phyloP scores from a whole-genome alignment of 1,140 invertebrate genomes.

The Ceratosolen fusciceps region DNA sequence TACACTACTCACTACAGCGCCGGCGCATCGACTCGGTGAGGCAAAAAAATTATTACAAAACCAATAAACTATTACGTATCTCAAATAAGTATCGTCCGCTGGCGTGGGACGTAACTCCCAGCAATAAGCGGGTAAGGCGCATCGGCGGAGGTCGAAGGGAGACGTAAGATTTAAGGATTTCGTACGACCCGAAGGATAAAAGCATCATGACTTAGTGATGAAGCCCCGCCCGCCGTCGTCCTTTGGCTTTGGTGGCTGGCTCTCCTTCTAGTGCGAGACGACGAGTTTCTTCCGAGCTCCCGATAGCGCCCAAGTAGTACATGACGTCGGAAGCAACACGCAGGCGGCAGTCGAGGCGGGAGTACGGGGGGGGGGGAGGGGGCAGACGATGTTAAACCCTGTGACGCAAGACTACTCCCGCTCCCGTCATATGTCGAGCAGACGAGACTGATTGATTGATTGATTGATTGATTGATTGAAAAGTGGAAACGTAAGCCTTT shows the following conservation, averaged over 20 bases:
- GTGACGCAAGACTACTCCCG: background rate
- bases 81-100: no score
- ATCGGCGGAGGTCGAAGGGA: background rate
- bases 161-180: constrained; percentile 54
- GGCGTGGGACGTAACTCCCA: no score
- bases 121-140: constrained; percentile 13
- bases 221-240: constrained; percentile 58
- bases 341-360: background rate
- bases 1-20: background rate
- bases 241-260: constrained; percentile 48
- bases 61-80: no score
- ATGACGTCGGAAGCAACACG: constrained; percentile 27
- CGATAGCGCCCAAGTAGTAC: background rate
- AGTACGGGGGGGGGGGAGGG: background rate
- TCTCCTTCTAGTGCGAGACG: background rate
- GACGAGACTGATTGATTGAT: constrained; percentile 13
- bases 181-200: constrained; percentile 61
- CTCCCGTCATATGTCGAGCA: background rate
- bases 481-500: background rate
- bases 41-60: no score
- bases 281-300: background rate
- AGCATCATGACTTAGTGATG: constrained; percentile 70
- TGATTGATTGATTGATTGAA: no score
- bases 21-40: no score
- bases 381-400: background rate